Evolutionary conservation across 2,113 vertebrate species (phyloP).

Genomic region (Jaculus jaculus): DNA sequence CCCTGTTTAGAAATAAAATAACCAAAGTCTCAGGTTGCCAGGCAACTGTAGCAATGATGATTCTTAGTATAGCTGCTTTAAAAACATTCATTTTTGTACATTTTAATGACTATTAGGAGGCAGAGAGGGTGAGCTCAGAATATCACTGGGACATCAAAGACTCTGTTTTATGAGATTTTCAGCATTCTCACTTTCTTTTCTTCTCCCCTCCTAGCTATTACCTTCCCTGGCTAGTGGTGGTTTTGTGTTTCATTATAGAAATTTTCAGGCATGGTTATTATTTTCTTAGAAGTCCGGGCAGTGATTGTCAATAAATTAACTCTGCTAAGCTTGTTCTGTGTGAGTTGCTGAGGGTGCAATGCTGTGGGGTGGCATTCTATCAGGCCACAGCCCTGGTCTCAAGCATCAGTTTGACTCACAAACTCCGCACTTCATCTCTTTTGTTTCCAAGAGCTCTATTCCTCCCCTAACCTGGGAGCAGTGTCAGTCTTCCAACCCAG

Average conservation of each 20-base stretch:
- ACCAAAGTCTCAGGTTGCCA: slow-evolving; percentile 84
- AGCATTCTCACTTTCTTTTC: slow-evolving; percentile 56
- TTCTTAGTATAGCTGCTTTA: slow-evolving; percentile 81
- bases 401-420: rapidly evolving
- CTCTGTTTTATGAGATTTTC: slow-evolving; percentile 57
- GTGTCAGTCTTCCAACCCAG: no score
- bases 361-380: rapidly evolving
- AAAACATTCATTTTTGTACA: slow-evolving; percentile 84
- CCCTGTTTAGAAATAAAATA: slow-evolving; percentile 83
- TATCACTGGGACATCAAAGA: slow-evolving; percentile 54
- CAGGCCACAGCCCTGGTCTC: neutral
- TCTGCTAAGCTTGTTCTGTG: neutral
- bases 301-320: neutral
- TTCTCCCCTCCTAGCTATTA: slow-evolving; percentile 38
- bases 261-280: neutral
- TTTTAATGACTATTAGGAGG: slow-evolving; percentile 79
- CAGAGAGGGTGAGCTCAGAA: slow-evolving; percentile 71
- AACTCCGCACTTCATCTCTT: rapidly evolving
- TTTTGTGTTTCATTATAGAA: slow-evolving; percentile 28
- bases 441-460: no score
- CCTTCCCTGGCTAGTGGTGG: neutral
- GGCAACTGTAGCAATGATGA: slow-evolving; percentile 81
- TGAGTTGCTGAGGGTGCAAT: neutral
- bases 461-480: neutral
- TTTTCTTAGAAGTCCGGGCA: slow-evolving; percentile 1